These are phyloP conservation scores for Galaxea fascicularis DNA, from an alignment of 92 coral and sea anemone genomes.

Conservation along the genomic window DNA sequence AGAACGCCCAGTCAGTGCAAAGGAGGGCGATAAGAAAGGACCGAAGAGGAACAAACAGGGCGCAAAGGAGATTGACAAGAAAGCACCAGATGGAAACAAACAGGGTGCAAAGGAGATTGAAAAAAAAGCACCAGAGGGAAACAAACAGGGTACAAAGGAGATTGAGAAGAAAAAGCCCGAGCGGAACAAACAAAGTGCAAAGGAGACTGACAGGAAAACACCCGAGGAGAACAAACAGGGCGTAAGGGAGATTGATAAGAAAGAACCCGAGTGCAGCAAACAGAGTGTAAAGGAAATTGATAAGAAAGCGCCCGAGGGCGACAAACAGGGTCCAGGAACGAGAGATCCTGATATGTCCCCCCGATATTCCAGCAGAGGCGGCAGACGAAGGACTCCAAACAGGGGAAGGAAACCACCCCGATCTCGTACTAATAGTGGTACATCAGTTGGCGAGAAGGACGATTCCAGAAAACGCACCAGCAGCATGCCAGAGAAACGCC, in stretches of 20 bases:
- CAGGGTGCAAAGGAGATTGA: background rate
- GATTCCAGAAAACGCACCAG: conserved; percentile 15
- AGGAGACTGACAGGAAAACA: background rate
- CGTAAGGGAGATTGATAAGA: background rate
- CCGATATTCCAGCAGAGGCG: conserved; percentile 20
- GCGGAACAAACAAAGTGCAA: background rate
- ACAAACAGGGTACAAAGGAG: background rate
- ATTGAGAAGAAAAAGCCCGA: background rate
- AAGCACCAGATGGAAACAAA: background rate
- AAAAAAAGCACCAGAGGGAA: background rate
- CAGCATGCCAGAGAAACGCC: conserved; percentile 19
- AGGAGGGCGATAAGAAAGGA: background rate
- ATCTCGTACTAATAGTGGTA: conserved; percentile 14
- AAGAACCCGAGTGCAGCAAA: background rate
- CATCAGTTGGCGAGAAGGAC: background rate
- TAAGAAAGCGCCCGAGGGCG: background rate
- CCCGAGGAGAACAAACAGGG: background rate
- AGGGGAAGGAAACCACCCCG: conserved; percentile 11
- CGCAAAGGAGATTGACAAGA: background rate
- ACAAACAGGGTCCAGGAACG: background rate
- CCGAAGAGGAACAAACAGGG: background rate
- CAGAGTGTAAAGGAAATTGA: background rate
- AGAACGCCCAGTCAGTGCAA: background rate
- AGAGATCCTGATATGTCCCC: background rate
- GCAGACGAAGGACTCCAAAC: background rate